Conservation (phyloP, 2,888 invertebrate species). For the Peribatodes rhomboidaria region DNA sequence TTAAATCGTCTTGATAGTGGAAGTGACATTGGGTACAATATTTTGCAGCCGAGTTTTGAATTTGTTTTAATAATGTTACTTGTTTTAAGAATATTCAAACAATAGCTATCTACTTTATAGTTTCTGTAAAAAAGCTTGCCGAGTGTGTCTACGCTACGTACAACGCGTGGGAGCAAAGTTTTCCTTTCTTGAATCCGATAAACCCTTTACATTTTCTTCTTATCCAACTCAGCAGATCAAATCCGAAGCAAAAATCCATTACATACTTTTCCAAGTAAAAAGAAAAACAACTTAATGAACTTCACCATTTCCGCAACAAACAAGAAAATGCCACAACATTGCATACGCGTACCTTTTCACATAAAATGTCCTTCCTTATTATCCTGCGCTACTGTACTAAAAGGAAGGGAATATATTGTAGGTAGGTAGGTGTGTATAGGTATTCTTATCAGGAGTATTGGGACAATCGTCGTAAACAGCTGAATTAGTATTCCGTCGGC, state of each 20-base stretch:
- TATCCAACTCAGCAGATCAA: slow-evolving; percentile 6
- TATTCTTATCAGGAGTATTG: slow-evolving; percentile 29
- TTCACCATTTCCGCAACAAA: slow-evolving; percentile 10
- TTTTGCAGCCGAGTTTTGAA: too few species aligned
- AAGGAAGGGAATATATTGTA: slow-evolving; percentile 7
- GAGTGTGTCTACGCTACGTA: too few species aligned
- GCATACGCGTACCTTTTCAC: slow-evolving; percentile 17
- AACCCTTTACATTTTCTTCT: too few species aligned
- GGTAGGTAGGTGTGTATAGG: slow-evolving; percentile 17
- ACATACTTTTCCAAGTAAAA: slow-evolving; percentile 1
- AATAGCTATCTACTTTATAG: too few species aligned
- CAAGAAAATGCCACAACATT: slow-evolving; percentile 18
- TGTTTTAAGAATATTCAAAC: too few species aligned
- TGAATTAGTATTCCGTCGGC: slow-evolving; percentile 30
- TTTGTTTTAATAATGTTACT: too few species aligned
- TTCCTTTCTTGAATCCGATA: too few species aligned
- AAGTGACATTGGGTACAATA: too few species aligned
- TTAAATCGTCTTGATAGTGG: too few species aligned
- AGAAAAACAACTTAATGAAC: slow-evolving; percentile 17
- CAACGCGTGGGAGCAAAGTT: too few species aligned
- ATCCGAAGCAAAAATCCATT: not conserved
- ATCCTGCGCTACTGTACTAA: slow-evolving; percentile 8
- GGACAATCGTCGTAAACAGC: slow-evolving; percentile 35
- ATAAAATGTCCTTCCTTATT: slow-evolving; percentile 31
- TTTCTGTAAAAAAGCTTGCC: too few species aligned